Evolutionary conservation across 2,888 invertebrate genomes (phyloP).

Genomic region (Gonocerus acuteangulatus): DNA sequence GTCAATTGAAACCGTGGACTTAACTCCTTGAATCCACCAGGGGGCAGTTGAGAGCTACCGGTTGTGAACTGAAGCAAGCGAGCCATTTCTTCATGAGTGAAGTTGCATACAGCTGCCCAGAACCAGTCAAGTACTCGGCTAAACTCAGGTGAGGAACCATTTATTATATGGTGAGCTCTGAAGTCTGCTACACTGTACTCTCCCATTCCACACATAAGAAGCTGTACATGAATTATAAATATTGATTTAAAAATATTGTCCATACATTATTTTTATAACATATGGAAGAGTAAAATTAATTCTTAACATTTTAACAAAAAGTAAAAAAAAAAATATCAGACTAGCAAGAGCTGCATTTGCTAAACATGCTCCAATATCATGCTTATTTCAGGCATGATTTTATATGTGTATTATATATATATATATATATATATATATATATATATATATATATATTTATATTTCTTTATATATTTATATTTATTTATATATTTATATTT

Average conservation of each 20-base stretch:
- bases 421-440: no score
- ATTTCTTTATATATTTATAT: no score
- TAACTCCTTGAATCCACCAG: constrained; percentile 82
- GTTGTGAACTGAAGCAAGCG: constrained; percentile 86
- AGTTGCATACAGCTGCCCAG: constrained; percentile 82
- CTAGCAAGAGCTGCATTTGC: no score
- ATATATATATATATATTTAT: no score
- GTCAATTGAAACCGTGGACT: constrained; percentile 88
- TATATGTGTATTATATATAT: no score
- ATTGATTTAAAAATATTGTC: background rate
- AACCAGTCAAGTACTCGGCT: constrained; percentile 80
- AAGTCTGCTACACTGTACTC: constrained; percentile 86
- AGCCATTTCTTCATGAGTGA: constrained; percentile 88
- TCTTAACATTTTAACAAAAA: no score
- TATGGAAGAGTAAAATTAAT: no score
- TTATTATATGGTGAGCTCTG: constrained; percentile 77
- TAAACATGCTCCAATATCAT: no score
- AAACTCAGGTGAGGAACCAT: constrained; percentile 70
- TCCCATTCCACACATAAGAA: constrained; percentile 86
- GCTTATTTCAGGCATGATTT: no score
- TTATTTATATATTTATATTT: no score
- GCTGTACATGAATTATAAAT: constrained; percentile 48
- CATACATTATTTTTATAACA: background rate
- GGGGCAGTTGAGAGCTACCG: constrained; percentile 84
- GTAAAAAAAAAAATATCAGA: no score